Conservation (phyloP, 2,113 vertebrate species). For the Peucedramus taeniatus region DNA sequence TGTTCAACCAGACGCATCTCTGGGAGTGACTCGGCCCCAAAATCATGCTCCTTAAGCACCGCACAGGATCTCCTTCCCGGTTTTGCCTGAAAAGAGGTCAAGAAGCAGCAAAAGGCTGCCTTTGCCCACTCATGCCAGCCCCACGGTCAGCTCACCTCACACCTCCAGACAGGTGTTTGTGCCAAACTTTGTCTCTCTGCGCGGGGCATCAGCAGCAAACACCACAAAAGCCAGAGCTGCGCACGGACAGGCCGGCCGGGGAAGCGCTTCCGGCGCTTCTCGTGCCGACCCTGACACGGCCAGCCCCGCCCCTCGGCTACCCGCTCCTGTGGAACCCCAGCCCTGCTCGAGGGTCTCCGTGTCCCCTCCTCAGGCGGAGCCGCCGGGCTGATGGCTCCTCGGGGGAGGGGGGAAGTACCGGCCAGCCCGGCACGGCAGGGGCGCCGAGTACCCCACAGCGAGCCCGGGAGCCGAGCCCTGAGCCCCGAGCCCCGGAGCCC, state of each 20-base stretch:
- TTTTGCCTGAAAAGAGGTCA: background rate
- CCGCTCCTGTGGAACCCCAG: background rate
- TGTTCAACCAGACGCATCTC: no score
- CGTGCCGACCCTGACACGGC: background rate
- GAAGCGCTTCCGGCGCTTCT: background rate
- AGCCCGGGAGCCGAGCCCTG: background rate
- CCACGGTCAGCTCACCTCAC: background rate
- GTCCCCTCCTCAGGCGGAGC: background rate
- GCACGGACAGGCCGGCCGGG: background rate
- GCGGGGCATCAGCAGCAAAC: background rate
- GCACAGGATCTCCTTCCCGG: background rate
- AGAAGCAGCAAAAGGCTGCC: background rate
- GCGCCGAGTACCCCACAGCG: background rate
- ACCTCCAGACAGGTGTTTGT: background rate
- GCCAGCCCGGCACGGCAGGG: background rate
- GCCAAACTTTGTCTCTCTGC: background rate
- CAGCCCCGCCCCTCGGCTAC: background rate
- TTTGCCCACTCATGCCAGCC: no score
- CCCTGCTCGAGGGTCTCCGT: background rate
- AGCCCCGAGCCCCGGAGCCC: no score
- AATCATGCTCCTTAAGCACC: accelerated
- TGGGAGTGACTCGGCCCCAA: background rate
- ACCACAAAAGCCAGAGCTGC: background rate
- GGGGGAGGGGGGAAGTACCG: background rate
- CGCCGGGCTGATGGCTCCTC: background rate